phyloP scores from a whole-genome alignment of 2,888 invertebrate genomes.

The Pheosia gnoma region DNA sequence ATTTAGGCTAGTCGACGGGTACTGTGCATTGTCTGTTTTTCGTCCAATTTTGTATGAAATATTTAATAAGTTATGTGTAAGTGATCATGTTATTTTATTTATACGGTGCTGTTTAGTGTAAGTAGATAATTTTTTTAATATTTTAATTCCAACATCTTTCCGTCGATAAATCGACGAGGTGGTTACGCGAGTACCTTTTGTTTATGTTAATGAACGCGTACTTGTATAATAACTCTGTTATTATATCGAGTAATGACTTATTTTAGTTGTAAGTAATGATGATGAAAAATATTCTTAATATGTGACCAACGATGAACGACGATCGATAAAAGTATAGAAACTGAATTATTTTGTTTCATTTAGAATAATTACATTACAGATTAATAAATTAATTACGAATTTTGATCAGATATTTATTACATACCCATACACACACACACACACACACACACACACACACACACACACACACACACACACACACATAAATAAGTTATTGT shows the following conservation, averaged over 20 bases:
- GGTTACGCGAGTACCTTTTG: conserved; percentile 83
- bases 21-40: conserved; percentile 74
- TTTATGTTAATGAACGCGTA: conserved; percentile 50
- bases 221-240: conserved; percentile 35
- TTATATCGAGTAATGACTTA: conserved; percentile 25
- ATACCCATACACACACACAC: too few species aligned
- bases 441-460: too few species aligned
- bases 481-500: too few species aligned
- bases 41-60: conserved; percentile 81
- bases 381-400: not conserved
- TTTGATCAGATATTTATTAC: too few species aligned
- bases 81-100: conserved; percentile 48
- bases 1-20: conserved; percentile 81
- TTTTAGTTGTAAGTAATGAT: conserved; percentile 35
- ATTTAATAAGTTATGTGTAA: conserved; percentile 44
- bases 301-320: conserved; percentile 27
- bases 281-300: conserved; percentile 40
- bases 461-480: too few species aligned
- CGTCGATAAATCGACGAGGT: conserved; percentile 59
- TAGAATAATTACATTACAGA: conserved; percentile 4
- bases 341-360: conserved; percentile 38
- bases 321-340: conserved; percentile 33
- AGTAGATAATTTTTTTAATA: conserved; percentile 50
- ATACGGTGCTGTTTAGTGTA: conserved; percentile 67
- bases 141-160: conserved; percentile 46